Percentiles rank a stretch among this genome's conserved stretches.
These are phyloP conservation scores for Sciaenops ocellatus DNA, from an alignment of 2,797 vertebrate species.

Conservation along the genomic window DNA sequence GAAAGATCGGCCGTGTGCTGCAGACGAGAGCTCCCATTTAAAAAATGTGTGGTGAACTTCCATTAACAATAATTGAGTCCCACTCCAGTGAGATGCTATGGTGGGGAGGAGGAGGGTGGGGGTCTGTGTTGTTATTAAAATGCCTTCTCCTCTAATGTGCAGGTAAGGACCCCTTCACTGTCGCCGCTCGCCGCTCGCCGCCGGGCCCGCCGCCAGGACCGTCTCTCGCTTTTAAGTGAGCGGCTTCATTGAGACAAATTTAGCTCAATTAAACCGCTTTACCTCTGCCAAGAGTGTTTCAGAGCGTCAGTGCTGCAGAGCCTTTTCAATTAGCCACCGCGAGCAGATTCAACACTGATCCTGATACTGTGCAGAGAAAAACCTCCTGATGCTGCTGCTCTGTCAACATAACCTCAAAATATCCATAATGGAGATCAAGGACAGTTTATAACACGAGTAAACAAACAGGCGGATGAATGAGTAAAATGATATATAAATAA, in stretches of 20 bases:
- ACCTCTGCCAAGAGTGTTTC: slow-evolving; percentile 74
- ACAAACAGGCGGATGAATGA: slow-evolving; percentile 17
- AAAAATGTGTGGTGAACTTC: slow-evolving; percentile 61
- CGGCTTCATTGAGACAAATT: slow-evolving; percentile 84
- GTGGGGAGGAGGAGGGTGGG: neutral
- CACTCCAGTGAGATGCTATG: slow-evolving; percentile 70
- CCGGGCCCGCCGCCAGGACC: slow-evolving; percentile 63
- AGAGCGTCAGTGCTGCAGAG: slow-evolving; percentile 59
- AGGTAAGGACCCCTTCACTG: slow-evolving; percentile 79
- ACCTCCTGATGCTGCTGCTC: slow-evolving; percentile 3
- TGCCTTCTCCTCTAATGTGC: slow-evolving; percentile 76
- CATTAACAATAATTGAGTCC: slow-evolving; percentile 79
- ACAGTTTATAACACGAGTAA: slow-evolving; percentile 1
- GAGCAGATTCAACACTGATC: slow-evolving; percentile 46
- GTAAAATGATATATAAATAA: neutral
- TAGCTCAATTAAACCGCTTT: slow-evolving; percentile 83
- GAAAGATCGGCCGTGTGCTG: slow-evolving; percentile 8
- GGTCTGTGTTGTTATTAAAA: slow-evolving; percentile 78
- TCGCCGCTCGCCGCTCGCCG: slow-evolving; percentile 61
- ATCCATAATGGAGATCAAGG: slow-evolving; percentile 32
- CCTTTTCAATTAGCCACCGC: slow-evolving; percentile 74
- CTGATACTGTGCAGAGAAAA: slow-evolving; percentile 13
- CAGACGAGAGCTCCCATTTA: slow-evolving; percentile 14
- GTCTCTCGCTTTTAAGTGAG: slow-evolving; percentile 80
- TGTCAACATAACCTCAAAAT: neutral